Percentiles rank a stretch among this genome's conserved stretches.
Evolutionary conservation across 2,113 vertebrate genomes (phyloP).

Genomic region (Rutilus rutilus): DNA sequence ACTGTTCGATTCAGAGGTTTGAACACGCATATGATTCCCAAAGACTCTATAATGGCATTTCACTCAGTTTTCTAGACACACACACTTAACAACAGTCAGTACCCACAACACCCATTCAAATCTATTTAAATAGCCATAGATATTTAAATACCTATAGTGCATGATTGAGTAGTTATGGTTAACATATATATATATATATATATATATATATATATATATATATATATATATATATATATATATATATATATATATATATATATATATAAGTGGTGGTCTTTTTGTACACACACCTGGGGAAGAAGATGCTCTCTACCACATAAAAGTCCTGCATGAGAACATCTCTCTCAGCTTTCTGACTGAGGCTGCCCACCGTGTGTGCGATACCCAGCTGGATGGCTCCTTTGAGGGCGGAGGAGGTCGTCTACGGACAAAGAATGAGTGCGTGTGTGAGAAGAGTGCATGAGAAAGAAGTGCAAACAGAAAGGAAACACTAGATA

Average conservation of each 20-base stretch:
- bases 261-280: not conserved
- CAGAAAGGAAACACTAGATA: conserved; percentile 5
- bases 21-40: not conserved
- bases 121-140: not conserved
- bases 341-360: conserved; percentile 91
- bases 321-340: conserved; percentile 98
- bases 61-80: not conserved
- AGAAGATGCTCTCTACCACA: conserved; percentile 94
- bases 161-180: not conserved
- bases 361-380: conserved; percentile 90
- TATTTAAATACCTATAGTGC: not conserved
- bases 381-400: conserved; percentile 95
- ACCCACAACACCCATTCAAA: not conserved
- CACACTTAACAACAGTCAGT: not conserved
- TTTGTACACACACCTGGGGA: conserved; percentile 80
- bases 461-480: not conserved
- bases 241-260: not conserved
- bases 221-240: not conserved
- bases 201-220: not conserved
- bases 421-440: conserved; percentile 75
- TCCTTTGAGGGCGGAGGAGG: conserved; percentile 90
- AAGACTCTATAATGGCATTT: not conserved
- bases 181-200: not conserved
- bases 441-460: not conserved
- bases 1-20: not conserved